phyloP scores from a whole-genome alignment of 2,888 invertebrate species.

The Tenthredo amoena region DNA sequence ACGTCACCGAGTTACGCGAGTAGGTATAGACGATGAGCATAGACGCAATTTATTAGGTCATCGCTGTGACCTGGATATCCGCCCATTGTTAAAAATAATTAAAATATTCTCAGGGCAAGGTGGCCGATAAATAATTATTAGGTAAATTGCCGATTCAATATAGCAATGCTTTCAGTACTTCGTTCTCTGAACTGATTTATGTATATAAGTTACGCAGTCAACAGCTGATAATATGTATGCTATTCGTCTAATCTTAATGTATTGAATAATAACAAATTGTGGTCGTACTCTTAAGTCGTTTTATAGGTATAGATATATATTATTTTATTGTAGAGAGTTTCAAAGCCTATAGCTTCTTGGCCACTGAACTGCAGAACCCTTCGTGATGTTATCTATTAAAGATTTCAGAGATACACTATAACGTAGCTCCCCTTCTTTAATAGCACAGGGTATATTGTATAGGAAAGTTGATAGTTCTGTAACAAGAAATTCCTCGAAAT shows the following conservation, averaged over 20 bases:
- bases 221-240: not conserved
- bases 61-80: conserved; percentile 73
- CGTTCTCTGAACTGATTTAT: not conserved
- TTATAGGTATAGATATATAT: not conserved
- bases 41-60: conserved; percentile 46
- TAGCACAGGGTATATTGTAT: not conserved
- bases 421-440: not conserved
- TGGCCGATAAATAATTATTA: conserved; percentile 16
- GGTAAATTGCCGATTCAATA: not conserved
- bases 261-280: conserved; percentile 5
- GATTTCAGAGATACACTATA: not conserved
- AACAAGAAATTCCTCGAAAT: not conserved
- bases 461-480: not conserved
- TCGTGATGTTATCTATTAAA: conserved; percentile 24
- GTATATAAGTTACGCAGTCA: not conserved
- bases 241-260: not conserved
- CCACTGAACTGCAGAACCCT: not conserved
- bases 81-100: conserved; percentile 68
- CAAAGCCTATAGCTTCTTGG: not conserved
- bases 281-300: not conserved
- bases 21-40: not conserved
- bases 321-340: not conserved
- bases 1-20: not conserved
- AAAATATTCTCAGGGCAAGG: conserved; percentile 24
- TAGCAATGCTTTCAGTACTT: not conserved